Base-by-base conservation (phyloP, 2,797 vertebrate genomes). In the Halcyon smyrnensis region DNA sequence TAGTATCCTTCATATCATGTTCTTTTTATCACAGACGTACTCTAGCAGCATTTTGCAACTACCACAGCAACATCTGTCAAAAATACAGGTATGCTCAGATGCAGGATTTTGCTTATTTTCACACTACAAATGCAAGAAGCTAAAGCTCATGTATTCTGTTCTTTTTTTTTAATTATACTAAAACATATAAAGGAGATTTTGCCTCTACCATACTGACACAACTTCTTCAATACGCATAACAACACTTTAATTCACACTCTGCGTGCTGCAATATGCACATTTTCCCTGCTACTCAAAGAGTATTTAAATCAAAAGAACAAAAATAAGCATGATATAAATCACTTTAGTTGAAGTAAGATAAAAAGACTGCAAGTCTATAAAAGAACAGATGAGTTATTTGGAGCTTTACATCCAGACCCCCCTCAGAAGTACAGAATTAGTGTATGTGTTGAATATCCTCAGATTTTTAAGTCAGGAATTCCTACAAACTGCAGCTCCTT, bases 21-120 rank as follows among this genome's bases (percentile, higher is more conserved):
- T 65, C 79, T 36, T 41, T 56, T 39, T 62, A 81, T 57, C 20
- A 60, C 59, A 39, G 20, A 50, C 2, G 25, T 50, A 46, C 45
- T 57, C 53, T 24, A 59, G 27, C 43, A 67, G 43, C 45, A 34
- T 75, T 71, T 48, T 59, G 37, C 32, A 84, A 76, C n/a, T 50
- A 24, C 63, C 37, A 11, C 15, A 53, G 53, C 36, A 90, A 80
- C 30, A 34, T 32, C 39, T 41, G 24, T 34, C 46, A 60, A 87
- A 89, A 68, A 27, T 20, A 53, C 9, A 39, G 57, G 34, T 50
- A 91, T 3, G 2, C 16, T 70, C 21, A 46, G n/a, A 39, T 73
- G 64, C 18, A 87, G 43, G 30, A 71, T 63, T 88, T 81, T 74
- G n/a, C 36, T 71, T 77, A 37, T 84, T 88, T 83, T 93, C 60